Base-by-base conservation (phyloP, 2,888 invertebrate species). In the Cybosia mesomella region DNA sequence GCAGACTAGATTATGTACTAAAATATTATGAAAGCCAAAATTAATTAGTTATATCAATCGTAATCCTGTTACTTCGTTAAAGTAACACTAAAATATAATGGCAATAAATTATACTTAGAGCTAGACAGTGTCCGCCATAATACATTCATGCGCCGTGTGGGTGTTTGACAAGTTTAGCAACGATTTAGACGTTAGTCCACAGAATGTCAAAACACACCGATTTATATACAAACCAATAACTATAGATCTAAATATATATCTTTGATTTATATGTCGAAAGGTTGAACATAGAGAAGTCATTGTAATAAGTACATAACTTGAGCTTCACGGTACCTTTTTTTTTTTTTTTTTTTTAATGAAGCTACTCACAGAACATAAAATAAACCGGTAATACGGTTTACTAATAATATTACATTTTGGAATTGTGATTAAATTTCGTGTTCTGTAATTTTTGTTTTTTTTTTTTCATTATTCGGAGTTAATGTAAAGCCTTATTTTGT, bases 181-280 rank as follows among this genome's bases (percentile, higher is more conserved):
- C 85, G 87, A 90, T 89, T 89, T 87, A 87, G 85, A 85, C 84
- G 83, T 85, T 79, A 81, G 83, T 83, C 85, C 83, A 75, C 66
- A 76, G 79, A 84, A 87, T 84, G 87, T 88, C 88, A 86, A 87
- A 88, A 87, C 86, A 89, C 77, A 73, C 79, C 81, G 77, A 75
- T 74, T 53, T 68, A 73, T 77, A 77, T 74, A 76, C 76, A 73
- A 81, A 80, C 77, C 77, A 62, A 62, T 57, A 28, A 28, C 32
- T 53, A 62, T 34, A 22, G 22, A 63, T n/a, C n/a, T n/a, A n/a
- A n/a, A n/a, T n/a, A n/a, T n/a, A n/a, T n/a, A 22, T 54, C 54
- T 22, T 34, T 54, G 34, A 63, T 63, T 63, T 63, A 54, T 54
- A 34, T 36, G 18, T 24, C 39, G 11, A 39, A 39, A 59, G 22